Conservation (phyloP, 2,113 vertebrate species). For the Felis catus region F.catus_Fca126_mat1.0 CM031413.1:147617001-147617500, state of each 20-base stretch:
- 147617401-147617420: background rate
- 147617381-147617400: background rate
- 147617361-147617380: background rate
- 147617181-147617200: background rate
- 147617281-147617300: too few species aligned
- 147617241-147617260: background rate
- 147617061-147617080: too few species aligned
- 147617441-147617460: background rate
- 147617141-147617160: accelerated
- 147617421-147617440: background rate
- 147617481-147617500: background rate
- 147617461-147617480: background rate
- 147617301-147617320: background rate
- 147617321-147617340: background rate
- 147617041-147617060: too few species aligned
- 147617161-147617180: background rate
- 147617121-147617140: too few species aligned
- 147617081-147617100: too few species aligned
- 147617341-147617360: background rate
- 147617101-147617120: background rate
- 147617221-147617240: background rate
- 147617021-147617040: too few species aligned
- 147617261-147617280: accelerated
- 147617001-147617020: too few species aligned
- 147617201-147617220: background rate